Evolutionary conservation across 2,113 vertebrate species (phyloP), one percentile per base, ranked within the genome.

Genomic region (Megalops atlanticus): DNA sequence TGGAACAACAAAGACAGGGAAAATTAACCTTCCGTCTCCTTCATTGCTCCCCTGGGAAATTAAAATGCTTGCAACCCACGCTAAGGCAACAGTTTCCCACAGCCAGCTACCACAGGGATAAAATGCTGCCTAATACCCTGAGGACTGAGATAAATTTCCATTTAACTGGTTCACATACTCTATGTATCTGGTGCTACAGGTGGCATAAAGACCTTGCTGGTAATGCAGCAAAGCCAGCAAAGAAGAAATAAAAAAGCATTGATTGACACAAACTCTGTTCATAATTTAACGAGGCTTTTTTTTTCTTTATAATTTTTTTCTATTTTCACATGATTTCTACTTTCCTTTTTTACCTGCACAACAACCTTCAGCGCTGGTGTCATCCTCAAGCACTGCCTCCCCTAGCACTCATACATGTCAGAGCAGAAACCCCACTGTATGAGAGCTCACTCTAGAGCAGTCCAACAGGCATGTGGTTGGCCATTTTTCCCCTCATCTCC

Each of bases 61-160:
- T 38, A 39, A 79, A 43, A 79, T 69, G 35, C 77, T 31, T 27
- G 36, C 58, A 79, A 33, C 54, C 39, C 77, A 79, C 77, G 47
- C 47, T 69, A 69, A 43, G 10, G 33, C 21, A 58, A 36, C n/a
- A 58, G 76, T 38, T 77, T 77, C 76, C 76, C 76, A 77, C 33
- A 35, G 18, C 76, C 35, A 24, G n/a, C n/a, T n/a, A n/a, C 35
- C 33, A 58, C 16, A 38, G 15, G 39, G 11, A 5, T 36, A 7
- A 77, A 70, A 40, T 16, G 7, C 35, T 39, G 33, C 8, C 35
- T 24, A 38, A 18, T 74, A 54, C 40, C 36, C n/a, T 21, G 0
- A 68, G 33, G 49, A 39, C 36, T 68, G 38, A 40, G 38, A 36
- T 5, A n/a, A 16, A 39, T 33, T 12, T 68, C 38, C 47, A 31